Percentiles rank a stretch among this genome's conserved stretches.
These are phyloP conservation scores for Porites australiensis DNA, from an alignment of 64 coral and sea anemone genomes.

Conservation along the genomic window DNA sequence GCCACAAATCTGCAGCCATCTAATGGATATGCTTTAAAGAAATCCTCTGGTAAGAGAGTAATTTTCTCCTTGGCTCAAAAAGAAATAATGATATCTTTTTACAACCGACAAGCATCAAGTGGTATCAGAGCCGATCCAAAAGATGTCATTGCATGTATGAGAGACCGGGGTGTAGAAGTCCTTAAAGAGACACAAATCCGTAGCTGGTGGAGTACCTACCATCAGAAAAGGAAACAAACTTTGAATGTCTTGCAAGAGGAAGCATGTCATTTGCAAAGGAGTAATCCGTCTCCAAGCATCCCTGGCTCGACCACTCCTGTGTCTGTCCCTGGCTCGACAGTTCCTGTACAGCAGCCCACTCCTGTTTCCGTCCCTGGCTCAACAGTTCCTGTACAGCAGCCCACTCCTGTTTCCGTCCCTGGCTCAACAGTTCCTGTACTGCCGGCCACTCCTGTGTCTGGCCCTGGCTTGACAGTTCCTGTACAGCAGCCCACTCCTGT, in stretches of 20 bases:
- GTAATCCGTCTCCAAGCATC: neutral
- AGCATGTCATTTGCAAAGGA: neutral
- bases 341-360: too few relatives aligned
- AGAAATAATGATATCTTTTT: constrained; percentile 8
- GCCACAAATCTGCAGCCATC: neutral
- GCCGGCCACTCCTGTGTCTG: too few relatives aligned
- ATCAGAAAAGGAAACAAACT: neutral
- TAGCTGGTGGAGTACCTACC: constrained; percentile 1
- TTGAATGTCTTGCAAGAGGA: neutral
- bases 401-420: too few relatives aligned
- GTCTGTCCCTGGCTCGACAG: too few relatives aligned
- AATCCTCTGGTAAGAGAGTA: neutral
- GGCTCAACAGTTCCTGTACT: too few relatives aligned
- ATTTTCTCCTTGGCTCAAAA: constrained; percentile 1
- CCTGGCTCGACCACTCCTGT: neutral
- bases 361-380: too few relatives aligned
- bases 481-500: too few relatives aligned
- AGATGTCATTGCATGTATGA: constrained; percentile 5
- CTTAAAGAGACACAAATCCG: neutral
- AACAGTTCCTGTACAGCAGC: too few relatives aligned
- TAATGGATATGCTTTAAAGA: neutral
- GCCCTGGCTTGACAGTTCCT: too few relatives aligned
- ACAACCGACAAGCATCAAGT: neutral
- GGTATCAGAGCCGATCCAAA: constrained; percentile 4
- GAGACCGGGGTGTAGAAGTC: neutral